phyloP scores from a whole-genome alignment of 1,140 invertebrate species.

The Contarinia nasturtii region DNA sequence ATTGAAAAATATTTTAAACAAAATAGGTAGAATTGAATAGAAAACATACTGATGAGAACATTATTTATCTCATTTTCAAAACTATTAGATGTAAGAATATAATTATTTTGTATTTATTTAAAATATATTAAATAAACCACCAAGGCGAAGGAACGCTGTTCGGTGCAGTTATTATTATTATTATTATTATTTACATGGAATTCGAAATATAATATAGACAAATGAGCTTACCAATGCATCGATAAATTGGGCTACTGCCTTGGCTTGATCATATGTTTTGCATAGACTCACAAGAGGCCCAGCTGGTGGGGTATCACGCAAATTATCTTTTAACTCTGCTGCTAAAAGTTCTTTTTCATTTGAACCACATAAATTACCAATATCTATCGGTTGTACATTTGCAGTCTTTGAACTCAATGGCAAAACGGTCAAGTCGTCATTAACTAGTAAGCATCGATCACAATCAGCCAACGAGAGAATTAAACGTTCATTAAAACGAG shows the following conservation, averaged over 20 bases:
- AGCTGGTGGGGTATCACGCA: slow-evolving; percentile 73
- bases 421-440: slow-evolving; percentile 82
- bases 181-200: too few relatives aligned
- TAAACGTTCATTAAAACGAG: slow-evolving; percentile 94
- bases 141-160: too few relatives aligned
- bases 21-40: too few relatives aligned
- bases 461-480: slow-evolving; percentile 80
- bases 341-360: slow-evolving; percentile 36
- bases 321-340: slow-evolving; percentile 46
- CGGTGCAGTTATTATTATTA: too few relatives aligned
- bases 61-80: too few relatives aligned
- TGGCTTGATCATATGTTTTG: slow-evolving; percentile 86
- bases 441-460: slow-evolving; percentile 73
- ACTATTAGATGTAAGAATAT: too few relatives aligned
- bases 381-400: slow-evolving; percentile 50
- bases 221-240: too few relatives aligned
- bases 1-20: too few relatives aligned
- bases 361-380: slow-evolving; percentile 22
- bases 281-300: slow-evolving; percentile 79
- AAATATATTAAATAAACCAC: too few relatives aligned
- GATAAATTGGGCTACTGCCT: slow-evolving; percentile 83
- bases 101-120: too few relatives aligned
- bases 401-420: slow-evolving; percentile 81
- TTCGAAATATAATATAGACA: too few relatives aligned
- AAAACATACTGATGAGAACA: too few relatives aligned